Evolutionary conservation across 1,140 invertebrate genomes (phyloP).

Genomic region (Drosophila guanche): DNA sequence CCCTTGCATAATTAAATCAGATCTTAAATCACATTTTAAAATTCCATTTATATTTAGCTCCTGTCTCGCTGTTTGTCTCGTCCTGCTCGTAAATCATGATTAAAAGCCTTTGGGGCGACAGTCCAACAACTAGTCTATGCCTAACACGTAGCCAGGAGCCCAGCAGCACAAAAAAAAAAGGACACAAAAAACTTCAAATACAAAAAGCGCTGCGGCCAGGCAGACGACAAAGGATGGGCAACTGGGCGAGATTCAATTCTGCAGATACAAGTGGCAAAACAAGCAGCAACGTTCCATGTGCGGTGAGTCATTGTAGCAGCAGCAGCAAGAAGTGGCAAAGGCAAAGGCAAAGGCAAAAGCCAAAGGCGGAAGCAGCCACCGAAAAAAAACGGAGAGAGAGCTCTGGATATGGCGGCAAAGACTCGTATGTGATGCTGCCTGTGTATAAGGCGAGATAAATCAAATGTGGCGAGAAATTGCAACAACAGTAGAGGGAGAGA

Average conservation of each 20-base stretch:
- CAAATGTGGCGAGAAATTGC: slow-evolving; percentile 82
- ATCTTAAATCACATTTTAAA: slow-evolving; percentile 83
- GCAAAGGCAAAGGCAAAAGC: slow-evolving; percentile 32
- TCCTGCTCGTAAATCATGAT: slow-evolving; percentile 81
- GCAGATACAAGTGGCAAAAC: slow-evolving; percentile 75
- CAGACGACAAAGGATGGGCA: slow-evolving; percentile 68
- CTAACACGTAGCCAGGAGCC: slow-evolving; percentile 63
- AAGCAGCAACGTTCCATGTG: slow-evolving; percentile 46
- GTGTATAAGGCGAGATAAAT: slow-evolving; percentile 79
- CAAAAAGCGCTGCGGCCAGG: slow-evolving; percentile 70
- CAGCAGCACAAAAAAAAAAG: slow-evolving; percentile 7
- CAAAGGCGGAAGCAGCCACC: slow-evolving; percentile 36
- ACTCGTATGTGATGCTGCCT: slow-evolving; percentile 39
- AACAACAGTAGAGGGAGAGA: slow-evolving; percentile 60
- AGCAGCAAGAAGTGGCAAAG: slow-evolving; percentile 12
- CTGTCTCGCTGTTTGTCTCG: slow-evolving; percentile 56
- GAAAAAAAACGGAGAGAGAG: slow-evolving; percentile 44
- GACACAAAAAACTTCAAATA: slow-evolving; percentile 56
- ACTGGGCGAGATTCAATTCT: slow-evolving; percentile 75
- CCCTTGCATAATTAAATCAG: slow-evolving; percentile 82
- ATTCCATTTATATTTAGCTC: slow-evolving; percentile 83
- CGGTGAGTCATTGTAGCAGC: slow-evolving; percentile 69
- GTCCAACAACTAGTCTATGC: slow-evolving; percentile 56
- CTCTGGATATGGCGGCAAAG: slow-evolving; percentile 50
- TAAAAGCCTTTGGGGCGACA: slow-evolving; percentile 81